These are phyloP conservation scores for Drosophila diplacantha DNA, from an alignment of 2,888 invertebrate genomes.

Conservation along the genomic window DNA sequence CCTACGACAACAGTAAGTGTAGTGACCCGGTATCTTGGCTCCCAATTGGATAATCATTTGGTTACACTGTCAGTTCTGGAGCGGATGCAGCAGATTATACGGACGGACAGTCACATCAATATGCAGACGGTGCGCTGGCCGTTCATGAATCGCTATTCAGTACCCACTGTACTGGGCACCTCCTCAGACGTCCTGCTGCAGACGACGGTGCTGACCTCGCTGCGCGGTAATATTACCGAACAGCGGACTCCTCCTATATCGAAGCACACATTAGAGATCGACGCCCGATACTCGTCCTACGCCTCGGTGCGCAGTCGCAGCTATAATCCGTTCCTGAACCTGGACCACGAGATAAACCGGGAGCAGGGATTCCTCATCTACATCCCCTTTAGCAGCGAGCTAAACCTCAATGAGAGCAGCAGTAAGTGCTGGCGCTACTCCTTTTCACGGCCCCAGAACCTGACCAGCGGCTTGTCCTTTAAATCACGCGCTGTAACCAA, in stretches of 20 bases:
- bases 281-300: constrained; percentile 81
- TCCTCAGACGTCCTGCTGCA: constrained; percentile 79
- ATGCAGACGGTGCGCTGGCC: constrained; percentile 81
- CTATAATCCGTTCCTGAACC: constrained; percentile 83
- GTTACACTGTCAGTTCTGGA: constrained; percentile 79
- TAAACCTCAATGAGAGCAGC: constrained; percentile 72
- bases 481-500: constrained; percentile 77
- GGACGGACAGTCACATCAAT: constrained; percentile 82
- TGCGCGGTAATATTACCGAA: constrained; percentile 84
- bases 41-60: background rate
- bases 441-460: constrained; percentile 75
- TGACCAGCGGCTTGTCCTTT: constrained; percentile 77
- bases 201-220: constrained; percentile 80
- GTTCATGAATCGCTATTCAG: constrained; percentile 79
- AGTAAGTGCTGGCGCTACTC: constrained; percentile 71
- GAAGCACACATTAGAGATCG: constrained; percentile 82
- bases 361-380: constrained; percentile 84
- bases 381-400: constrained; percentile 80
- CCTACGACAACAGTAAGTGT: constrained; percentile 81
- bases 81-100: constrained; percentile 80
- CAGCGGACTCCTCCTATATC: constrained; percentile 79
- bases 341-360: constrained; percentile 83
- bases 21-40: background rate
- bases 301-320: constrained; percentile 78
- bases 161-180: constrained; percentile 81